Base-by-base conservation (phyloP, 1,140 invertebrate species). In the Heterodera carotae region DNA sequence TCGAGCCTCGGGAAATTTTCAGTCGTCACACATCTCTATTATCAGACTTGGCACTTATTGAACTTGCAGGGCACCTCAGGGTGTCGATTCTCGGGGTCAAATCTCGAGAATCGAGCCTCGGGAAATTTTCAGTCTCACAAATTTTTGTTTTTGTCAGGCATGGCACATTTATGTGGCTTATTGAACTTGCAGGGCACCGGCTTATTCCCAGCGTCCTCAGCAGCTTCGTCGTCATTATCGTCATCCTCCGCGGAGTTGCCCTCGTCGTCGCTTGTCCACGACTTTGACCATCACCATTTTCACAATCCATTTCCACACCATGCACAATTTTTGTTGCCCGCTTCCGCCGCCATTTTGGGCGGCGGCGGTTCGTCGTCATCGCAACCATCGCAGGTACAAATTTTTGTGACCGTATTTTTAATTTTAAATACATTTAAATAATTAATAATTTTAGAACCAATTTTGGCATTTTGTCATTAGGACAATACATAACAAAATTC, bases 161-260 rank as follows among this genome's bases (percentile, higher is more conserved):
- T 68, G 5, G 22, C 1, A 2, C 15, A 31, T n/a, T n/a, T 22
- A 27, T 68, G 5, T 27, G 12, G 6, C 59, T 1, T 34, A n/a
- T n/a, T n/a, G n/a, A n/a, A n/a, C n/a, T n/a, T n/a, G n/a, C 31
- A 74, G 72, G 72, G 72, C 25, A 74, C 72, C 25, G 72, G 72
- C 2, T 1, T 74, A 6, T 74, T 59, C 56, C 72, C 72, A 7
- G 53, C 72, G 4, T 39, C 72, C 7, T 74, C 72, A 27, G 53
- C 72, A 7, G 53, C 72, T 0, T 39, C 72, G 2, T 74, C 72
- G 36, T 25, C 64, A 27, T 25, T 56, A 31, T 74, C 56, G 3
- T n/a, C 56, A 10, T 25, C 62, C 62, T 66, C 62, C 5, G 62
- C 10, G n/a, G 62, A 66, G 29, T 29, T 66, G 62, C 8, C 62